phyloP scores from a whole-genome alignment of 2,888 invertebrate species.

The Aporophyla nigra region DNA sequence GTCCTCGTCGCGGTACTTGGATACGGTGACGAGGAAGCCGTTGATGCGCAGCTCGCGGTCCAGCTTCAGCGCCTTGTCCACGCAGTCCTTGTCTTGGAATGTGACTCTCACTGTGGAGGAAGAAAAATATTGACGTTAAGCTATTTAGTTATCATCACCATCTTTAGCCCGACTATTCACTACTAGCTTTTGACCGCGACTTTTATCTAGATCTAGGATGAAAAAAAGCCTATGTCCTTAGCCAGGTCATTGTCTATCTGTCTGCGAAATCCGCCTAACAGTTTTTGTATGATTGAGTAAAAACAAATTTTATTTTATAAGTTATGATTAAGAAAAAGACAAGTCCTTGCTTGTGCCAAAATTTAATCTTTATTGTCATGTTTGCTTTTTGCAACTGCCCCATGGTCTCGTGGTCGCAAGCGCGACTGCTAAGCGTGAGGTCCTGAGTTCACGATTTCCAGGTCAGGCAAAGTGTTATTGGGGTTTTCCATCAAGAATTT shows the following conservation, averaged over 20 bases:
- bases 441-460: too few species aligned
- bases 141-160: neutral
- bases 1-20: constrained; percentile 89
- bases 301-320: too few species aligned
- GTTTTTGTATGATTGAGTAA: neutral
- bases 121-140: neutral
- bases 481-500: too few species aligned
- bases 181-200: neutral
- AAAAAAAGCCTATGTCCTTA: neutral
- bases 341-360: neutral
- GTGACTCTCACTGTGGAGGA: constrained; percentile 84
- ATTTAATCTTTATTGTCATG: neutral
- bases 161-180: neutral
- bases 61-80: constrained; percentile 87
- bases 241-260: too few species aligned
- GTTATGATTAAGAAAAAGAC: neutral
- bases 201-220: neutral
- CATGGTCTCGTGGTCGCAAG: too few species aligned
- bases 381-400: too few species aligned
- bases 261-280: neutral
- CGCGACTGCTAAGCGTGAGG: too few species aligned
- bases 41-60: constrained; percentile 90
- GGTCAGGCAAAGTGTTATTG: too few species aligned
- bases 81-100: constrained; percentile 86
- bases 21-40: constrained; percentile 88